Percentiles rank a stretch among this genome's conserved stretches.
These are phyloP conservation scores for Sipha maydis DNA, from an alignment of 2,888 invertebrate species.

Conservation along the genomic window DNA sequence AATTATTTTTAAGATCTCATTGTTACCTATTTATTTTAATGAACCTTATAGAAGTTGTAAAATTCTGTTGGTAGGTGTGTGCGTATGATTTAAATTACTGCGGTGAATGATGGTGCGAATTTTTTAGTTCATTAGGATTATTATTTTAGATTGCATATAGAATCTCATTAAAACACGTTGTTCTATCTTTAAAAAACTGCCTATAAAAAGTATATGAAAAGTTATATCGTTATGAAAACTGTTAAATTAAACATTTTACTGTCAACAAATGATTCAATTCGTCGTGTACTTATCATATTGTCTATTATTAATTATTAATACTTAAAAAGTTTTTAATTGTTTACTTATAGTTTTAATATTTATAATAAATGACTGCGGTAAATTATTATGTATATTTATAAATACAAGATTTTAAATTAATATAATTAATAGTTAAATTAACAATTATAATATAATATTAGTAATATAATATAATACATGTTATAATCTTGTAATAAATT, in stretches of 20 bases:
- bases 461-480: too few relatives aligned
- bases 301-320: background rate
- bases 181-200: conserved; percentile 28
- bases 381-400: too few relatives aligned
- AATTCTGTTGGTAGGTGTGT: background rate
- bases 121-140: conserved; percentile 38
- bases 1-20: background rate
- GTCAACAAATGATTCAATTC: background rate
- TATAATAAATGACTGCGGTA: background rate
- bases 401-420: too few relatives aligned
- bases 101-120: conserved; percentile 43
- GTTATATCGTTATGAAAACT: conserved; percentile 21
- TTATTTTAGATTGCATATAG: background rate
- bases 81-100: background rate
- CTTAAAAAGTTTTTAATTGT: background rate
- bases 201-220: conserved; percentile 26
- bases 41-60: conserved; percentile 18
- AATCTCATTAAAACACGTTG: conserved; percentile 47
- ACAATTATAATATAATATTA: too few relatives aligned
- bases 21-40: conserved; percentile 30
- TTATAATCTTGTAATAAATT: too few relatives aligned
- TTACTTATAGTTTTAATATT: background rate
- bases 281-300: background rate
- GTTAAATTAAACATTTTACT: conserved; percentile 24
- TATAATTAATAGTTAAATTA: background rate